These are phyloP conservation scores for Onychomys leucogaster DNA, from an alignment of 2,797 vertebrate species.

Conservation along the genomic window DNA sequence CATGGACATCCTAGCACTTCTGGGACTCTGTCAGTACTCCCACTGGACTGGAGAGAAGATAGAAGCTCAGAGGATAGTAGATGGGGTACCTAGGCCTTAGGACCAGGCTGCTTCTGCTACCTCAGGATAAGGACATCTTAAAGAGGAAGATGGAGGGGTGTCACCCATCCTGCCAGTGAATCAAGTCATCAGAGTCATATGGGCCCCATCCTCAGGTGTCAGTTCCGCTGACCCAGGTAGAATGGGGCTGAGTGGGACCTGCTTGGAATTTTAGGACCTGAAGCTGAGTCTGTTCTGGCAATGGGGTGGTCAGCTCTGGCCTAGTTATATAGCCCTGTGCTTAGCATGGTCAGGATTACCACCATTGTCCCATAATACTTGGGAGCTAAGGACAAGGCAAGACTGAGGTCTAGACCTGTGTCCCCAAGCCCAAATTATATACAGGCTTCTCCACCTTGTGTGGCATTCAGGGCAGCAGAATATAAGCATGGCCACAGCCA, in stretches of 20 bases:
- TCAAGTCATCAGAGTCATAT: neutral
- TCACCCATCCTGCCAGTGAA: neutral
- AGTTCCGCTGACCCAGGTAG: neutral
- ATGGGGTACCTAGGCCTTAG: neutral
- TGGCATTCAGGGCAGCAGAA: no score
- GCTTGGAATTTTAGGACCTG: neutral
- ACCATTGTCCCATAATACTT: neutral
- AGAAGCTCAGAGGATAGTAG: neutral
- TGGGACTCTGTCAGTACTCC: neutral
- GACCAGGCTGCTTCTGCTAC: neutral
- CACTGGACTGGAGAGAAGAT: neutral
- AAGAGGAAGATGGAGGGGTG: neutral
- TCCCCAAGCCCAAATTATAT: neutral
- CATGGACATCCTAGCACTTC: neutral
- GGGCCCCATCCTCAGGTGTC: no score
- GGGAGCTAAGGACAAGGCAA: no score
- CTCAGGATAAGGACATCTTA: no score
- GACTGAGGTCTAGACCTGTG: neutral
- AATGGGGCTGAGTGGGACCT: rapidly evolving
- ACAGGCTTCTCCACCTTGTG: rapidly evolving
- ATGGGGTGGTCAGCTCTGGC: no score
- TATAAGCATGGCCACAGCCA: rapidly evolving
- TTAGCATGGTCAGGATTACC: neutral
- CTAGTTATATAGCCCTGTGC: rapidly evolving
- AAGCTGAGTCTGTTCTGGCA: neutral